Evolutionary conservation across 2,888 invertebrate species (phyloP), one percentile per base, ranked within the genome.

Genomic region (Cephalotes varians): DNA sequence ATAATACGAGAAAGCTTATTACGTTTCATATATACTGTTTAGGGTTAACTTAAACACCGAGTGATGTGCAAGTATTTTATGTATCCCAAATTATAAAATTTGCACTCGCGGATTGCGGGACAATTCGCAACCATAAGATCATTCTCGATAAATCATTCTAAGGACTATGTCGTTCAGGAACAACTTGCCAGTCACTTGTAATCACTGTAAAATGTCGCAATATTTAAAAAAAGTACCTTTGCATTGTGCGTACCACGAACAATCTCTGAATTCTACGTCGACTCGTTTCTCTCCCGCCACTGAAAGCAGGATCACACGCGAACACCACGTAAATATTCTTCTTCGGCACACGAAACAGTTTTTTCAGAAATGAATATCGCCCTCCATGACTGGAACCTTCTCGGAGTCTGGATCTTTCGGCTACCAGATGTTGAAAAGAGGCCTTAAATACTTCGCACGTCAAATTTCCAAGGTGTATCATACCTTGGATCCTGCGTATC

Each of bases 101-200:
- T 71, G 12, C 77, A 69, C 77, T 77, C 77, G 56, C 71, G 31
- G 28, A 34, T 44, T 76, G 51, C 28, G 51, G 25, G 34, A 12
- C 74, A n/a, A 28, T 73, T 34, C 37, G 69, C 69, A 44, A 71
- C 18, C 56, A 31, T 44, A 77, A 56, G 51, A 77, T 77, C 31
- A 47, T 69, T 54, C 40, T 54, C 54, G n/a, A 40, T 65, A 62
- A 65, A 65, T 69, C 54, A 18, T 67, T 51, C 56, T 77, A 77
- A 77, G 34, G 9, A 56, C 56, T 77, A 77, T 28, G 18, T 54
- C 77, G 34, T 77, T 77, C 77, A 77, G 77, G 77, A 77, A 77
- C 77, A 77, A 77, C 77, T 77, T 71, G 77, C 77, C 77, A 56
- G 77, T 77, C 77, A 77, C 77, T 77, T 71, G 56, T 71, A 71